Conservation (phyloP, 2,113 vertebrate genomes). For the Loxodonta africana region DNA sequence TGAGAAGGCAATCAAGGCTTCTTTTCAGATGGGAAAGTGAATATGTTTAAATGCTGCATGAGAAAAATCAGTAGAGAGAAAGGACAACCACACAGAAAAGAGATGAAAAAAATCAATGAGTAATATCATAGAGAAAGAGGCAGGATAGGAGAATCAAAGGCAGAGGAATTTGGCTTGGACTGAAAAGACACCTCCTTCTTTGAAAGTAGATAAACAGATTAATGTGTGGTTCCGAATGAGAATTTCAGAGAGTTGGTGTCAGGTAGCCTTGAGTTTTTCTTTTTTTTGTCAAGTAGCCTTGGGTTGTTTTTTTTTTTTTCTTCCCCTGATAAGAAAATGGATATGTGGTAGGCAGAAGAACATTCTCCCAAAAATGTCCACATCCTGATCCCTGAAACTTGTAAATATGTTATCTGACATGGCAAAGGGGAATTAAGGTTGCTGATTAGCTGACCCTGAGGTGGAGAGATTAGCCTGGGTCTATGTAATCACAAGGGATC, state of each 20-base stretch:
- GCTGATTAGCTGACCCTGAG: neutral
- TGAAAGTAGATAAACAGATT: neutral
- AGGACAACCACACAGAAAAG: neutral
- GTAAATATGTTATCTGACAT: neutral
- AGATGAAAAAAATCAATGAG: neutral
- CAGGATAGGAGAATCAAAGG: neutral
- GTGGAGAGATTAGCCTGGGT: neutral
- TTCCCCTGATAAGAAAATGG: neutral
- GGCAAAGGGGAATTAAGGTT: neutral
- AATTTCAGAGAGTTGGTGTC: neutral
- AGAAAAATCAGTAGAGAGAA: neutral
- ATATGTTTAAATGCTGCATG: neutral
- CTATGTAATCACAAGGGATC: neutral
- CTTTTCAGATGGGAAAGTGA: neutral
- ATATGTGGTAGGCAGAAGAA: too few species aligned
- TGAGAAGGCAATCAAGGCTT: neutral
- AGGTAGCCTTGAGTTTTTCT: neutral
- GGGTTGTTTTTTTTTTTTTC: neutral
- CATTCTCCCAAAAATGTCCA: neutral
- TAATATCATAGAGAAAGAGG: neutral
- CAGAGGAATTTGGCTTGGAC: neutral
- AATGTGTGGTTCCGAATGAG: neutral
- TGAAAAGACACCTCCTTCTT: neutral
- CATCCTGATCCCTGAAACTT: neutral
- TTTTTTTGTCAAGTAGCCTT: neutral